Evolutionary conservation across 2,888 invertebrate species (phyloP).

Genomic region (Loripinus fragilis): DNA sequence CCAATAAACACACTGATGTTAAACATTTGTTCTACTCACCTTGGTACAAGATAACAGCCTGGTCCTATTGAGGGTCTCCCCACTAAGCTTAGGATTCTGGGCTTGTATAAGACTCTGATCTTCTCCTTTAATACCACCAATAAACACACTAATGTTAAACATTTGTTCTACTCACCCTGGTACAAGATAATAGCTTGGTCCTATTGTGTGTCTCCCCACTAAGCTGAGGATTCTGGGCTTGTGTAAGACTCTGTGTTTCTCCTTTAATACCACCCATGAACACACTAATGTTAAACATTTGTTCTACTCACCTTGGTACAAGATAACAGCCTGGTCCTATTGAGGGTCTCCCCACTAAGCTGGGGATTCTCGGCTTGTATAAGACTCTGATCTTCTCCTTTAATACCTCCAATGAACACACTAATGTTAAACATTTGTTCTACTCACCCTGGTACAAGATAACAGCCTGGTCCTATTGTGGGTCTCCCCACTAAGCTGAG

Average conservation of each 20-base stretch:
- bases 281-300: constrained; percentile 94
- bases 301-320: constrained; percentile 90
- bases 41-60: too few species aligned
- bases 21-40: too few species aligned
- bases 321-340: constrained; percentile 92
- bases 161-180: constrained; percentile 82
- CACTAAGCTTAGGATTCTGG: too few species aligned
- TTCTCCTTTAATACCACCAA: too few species aligned
- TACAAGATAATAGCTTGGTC: constrained; percentile 92
- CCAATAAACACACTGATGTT: too few species aligned
- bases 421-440: constrained; percentile 93
- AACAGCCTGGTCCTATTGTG: too few species aligned
- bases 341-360: constrained; percentile 86
- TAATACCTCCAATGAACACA: constrained; percentile 92
- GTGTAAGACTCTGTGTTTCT: constrained; percentile 89
- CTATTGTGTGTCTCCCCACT: constrained; percentile 88
- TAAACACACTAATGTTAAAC: too few species aligned
- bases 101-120: too few species aligned
- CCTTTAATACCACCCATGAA: constrained; percentile 91
- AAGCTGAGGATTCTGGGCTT: constrained; percentile 86
- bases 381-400: constrained; percentile 90
- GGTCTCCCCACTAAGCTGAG: too few species aligned
- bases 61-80: too few species aligned
- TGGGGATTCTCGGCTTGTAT: constrained; percentile 86
- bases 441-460: too few species aligned